Conservation (phyloP, 2,888 invertebrate species). For the Sacculina carcini region DNA sequence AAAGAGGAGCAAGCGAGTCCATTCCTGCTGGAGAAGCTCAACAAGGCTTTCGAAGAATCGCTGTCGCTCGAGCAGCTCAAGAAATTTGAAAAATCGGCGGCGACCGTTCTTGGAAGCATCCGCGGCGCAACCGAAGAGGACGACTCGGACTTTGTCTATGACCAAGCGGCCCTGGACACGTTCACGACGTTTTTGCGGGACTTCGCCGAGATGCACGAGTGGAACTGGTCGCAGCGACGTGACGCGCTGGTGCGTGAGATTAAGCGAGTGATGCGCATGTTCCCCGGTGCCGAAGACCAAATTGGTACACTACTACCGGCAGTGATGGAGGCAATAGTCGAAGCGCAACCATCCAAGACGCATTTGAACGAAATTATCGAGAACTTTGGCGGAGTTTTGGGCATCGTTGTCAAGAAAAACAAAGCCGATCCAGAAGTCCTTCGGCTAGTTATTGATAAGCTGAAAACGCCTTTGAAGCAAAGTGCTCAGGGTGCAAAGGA, state of each 20-base stretch:
- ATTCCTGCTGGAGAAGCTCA: background rate
- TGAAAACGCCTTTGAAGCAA: background rate
- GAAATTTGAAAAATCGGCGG: background rate
- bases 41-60: background rate
- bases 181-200: background rate
- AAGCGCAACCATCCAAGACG: background rate
- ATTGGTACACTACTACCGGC: background rate
- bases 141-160: background rate
- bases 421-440: background rate
- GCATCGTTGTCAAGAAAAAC: background rate
- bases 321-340: background rate
- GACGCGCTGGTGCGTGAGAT: background rate
- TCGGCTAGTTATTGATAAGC: background rate
- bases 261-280: background rate
- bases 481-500: background rate
- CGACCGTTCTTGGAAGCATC: background rate
- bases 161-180: background rate
- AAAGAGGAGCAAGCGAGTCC: conserved; percentile 1
- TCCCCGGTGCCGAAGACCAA: background rate
- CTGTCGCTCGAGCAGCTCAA: background rate
- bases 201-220: background rate
- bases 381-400: background rate
- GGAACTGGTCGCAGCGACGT: background rate
- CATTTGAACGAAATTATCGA: background rate
- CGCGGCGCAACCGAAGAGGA: background rate